phyloP scores from a whole-genome alignment of 1,140 invertebrate genomes.

The Trachymyrmex septentrionalis region DNA sequence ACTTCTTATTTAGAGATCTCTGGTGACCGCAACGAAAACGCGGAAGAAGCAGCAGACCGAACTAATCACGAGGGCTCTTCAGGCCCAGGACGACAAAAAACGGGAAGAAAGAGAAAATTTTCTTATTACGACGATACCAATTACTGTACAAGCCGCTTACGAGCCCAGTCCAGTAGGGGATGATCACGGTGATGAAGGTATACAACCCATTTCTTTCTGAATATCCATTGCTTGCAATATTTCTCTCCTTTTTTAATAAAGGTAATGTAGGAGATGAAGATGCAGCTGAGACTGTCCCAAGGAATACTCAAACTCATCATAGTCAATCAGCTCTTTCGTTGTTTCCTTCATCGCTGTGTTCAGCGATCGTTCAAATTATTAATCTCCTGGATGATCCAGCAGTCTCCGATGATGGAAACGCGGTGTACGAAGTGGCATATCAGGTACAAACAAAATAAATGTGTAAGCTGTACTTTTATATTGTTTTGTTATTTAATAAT shows the following conservation, averaged over 20 bases:
- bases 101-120: constrained; percentile 97
- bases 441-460: constrained; percentile 87
- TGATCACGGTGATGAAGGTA: constrained; percentile 94
- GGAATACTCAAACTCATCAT: constrained; percentile 90
- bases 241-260: constrained; percentile 40
- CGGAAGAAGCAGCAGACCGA: constrained; percentile 99
- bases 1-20: constrained; percentile 91
- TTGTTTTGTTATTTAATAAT: background rate
- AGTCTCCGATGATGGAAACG: constrained; percentile 96
- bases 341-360: constrained; percentile 98
- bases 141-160: constrained; percentile 97
- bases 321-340: constrained; percentile 96
- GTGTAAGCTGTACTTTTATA: background rate
- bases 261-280: constrained; percentile 88
- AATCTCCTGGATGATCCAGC: constrained; percentile 98
- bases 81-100: constrained; percentile 98
- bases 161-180: constrained; percentile 95
- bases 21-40: constrained; percentile 99
- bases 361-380: constrained; percentile 97
- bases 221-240: background rate
- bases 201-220: background rate
- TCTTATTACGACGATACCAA: constrained; percentile 98
- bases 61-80: constrained; percentile 96
- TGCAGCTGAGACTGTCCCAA: constrained; percentile 89
- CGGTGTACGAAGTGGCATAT: constrained; percentile 96